Conservation (phyloP, 2,113 vertebrate species). For the Onychostoma macrolepis region DNA sequence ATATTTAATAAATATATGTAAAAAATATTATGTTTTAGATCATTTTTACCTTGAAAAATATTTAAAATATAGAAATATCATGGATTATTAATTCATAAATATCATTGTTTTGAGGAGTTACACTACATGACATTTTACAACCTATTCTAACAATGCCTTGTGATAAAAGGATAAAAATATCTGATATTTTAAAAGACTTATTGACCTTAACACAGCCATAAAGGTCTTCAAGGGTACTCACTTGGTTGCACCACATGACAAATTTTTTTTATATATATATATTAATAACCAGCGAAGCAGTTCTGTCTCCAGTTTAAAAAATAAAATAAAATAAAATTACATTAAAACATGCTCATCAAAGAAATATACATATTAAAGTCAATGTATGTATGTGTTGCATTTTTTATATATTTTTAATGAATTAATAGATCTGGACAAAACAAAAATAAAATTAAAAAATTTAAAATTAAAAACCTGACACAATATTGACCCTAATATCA, state of each 20-base stretch:
- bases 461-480: background rate
- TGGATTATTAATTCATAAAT: background rate
- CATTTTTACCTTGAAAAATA: background rate
- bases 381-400: background rate
- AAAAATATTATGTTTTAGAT: background rate
- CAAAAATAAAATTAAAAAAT: background rate
- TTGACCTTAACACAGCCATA: background rate
- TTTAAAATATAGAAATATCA: background rate
- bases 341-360: background rate
- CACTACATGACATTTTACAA: background rate
- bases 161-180: background rate
- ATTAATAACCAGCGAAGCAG: background rate
- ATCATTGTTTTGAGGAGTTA: background rate
- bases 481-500: background rate
- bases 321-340: too few relatives aligned
- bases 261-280: background rate
- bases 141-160: background rate
- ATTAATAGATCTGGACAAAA: background rate
- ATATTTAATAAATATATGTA: background rate
- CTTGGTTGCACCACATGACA: background rate
- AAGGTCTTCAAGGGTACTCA: background rate
- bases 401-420: background rate
- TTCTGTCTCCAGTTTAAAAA: background rate
- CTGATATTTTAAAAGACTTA: background rate
- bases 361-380: background rate